phyloP scores from a whole-genome alignment of 2,888 invertebrate genomes.

The Limnephilus rhombicus region DNA sequence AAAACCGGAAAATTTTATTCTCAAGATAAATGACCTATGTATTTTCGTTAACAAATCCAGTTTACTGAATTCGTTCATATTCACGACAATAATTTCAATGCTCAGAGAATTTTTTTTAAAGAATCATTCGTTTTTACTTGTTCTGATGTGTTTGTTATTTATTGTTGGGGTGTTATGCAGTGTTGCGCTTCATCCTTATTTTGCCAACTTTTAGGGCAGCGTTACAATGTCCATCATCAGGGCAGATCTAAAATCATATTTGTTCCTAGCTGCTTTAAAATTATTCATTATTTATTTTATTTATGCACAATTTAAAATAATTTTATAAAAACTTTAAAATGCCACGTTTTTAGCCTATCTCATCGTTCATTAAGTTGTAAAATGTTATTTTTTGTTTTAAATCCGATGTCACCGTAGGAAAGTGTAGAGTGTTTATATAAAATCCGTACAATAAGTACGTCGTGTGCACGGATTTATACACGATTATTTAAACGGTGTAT shows the following conservation, averaged over 20 bases:
- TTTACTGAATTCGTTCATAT: not conserved
- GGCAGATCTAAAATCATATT: too few species aligned
- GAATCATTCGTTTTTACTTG: not conserved
- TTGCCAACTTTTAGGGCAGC: too few species aligned
- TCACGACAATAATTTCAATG: not conserved
- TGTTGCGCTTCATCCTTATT: too few species aligned
- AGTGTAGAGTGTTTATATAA: not conserved
- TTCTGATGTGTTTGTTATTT: not conserved
- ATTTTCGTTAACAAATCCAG: too few species aligned
- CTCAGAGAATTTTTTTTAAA: too few species aligned
- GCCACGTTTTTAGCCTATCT: too few species aligned
- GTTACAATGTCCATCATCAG: too few species aligned
- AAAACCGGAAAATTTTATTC: not conserved
- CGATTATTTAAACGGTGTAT: slow-evolving; percentile 1
- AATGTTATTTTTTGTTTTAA: not conserved
- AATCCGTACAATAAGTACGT: not conserved
- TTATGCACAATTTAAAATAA: not conserved
- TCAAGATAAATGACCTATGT: too few species aligned
- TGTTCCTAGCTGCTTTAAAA: not conserved
- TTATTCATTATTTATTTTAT: too few species aligned
- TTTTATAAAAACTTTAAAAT: not conserved
- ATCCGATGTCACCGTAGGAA: not conserved
- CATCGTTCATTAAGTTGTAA: not conserved
- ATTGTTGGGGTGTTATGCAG: too few species aligned
- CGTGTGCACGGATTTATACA: not conserved